Conservation (phyloP, 2,797 vertebrate genomes). For the Ambastaia sidthimunki region DNA sequence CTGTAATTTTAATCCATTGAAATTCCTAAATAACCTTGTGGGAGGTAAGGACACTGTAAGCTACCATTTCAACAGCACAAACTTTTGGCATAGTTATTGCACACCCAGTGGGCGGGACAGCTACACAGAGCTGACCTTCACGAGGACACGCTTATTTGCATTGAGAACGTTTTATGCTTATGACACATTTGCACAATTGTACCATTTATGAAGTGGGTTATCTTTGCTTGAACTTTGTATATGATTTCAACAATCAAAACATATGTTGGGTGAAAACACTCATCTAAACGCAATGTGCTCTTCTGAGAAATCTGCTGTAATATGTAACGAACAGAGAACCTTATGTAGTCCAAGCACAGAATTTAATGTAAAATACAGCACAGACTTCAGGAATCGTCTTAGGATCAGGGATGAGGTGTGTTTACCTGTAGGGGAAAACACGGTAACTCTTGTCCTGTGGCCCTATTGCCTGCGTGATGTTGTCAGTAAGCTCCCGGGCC, state of each 20-base stretch:
- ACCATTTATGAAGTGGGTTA: background rate
- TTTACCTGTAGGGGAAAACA: constrained; percentile 93
- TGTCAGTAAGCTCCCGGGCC: constrained; percentile 83
- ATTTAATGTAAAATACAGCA: background rate
- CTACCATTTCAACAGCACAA: no score
- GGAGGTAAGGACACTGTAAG: no score
- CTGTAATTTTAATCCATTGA: no score
- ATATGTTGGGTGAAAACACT: constrained; percentile 13
- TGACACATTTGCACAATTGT: background rate
- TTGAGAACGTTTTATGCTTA: background rate
- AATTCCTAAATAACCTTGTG: no score
- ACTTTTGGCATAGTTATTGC: background rate
- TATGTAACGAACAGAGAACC: background rate
- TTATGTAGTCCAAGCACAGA: background rate
- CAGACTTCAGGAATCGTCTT: background rate
- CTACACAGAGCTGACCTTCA: no score
- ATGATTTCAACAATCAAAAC: background rate
- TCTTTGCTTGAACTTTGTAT: background rate
- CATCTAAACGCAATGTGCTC: no score
- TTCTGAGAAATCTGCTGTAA: no score
- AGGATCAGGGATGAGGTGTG: background rate
- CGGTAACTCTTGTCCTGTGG: constrained; percentile 69
- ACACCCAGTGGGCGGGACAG: no score
- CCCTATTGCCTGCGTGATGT: constrained; percentile 83
- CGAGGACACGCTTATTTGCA: background rate